A percentile compares a stretch with the other conserved stretches of the same genome.
These are phyloP conservation scores for Diloba caeruleocephala DNA, from an alignment of 2,888 invertebrate genomes.

Conservation along the genomic window DNA sequence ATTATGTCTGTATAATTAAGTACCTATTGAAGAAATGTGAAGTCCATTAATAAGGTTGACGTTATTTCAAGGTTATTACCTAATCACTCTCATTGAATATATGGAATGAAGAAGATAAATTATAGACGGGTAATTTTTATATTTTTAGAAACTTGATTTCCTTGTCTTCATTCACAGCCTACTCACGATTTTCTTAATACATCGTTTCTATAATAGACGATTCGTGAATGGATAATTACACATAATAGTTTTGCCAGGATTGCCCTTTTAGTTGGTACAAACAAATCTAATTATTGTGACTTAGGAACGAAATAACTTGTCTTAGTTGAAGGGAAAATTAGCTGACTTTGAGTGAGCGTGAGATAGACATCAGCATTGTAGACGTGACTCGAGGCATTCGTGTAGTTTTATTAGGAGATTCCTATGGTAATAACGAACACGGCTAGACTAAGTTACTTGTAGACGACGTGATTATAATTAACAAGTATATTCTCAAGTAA, in stretches of 20 bases:
- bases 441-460: slow-evolving; percentile 26
- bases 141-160: slow-evolving; percentile 67
- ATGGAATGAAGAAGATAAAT: slow-evolving; percentile 59
- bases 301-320: slow-evolving; percentile 24
- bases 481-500: slow-evolving; percentile 13
- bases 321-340: slow-evolving; percentile 23
- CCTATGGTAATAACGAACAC: slow-evolving; percentile 40
- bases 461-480: slow-evolving; percentile 37
- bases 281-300: slow-evolving; percentile 20
- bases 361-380: slow-evolving; percentile 18
- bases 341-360: slow-evolving; percentile 15
- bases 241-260: slow-evolving; percentile 56
- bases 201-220: slow-evolving; percentile 58
- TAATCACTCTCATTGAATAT: slow-evolving; percentile 46
- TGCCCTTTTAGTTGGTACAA: slow-evolving; percentile 28
- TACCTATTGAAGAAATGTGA: slow-evolving; percentile 1
- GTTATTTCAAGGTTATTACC: slow-evolving; percentile 47
- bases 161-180: slow-evolving; percentile 52
- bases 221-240: slow-evolving; percentile 73
- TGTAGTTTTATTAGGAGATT: slow-evolving; percentile 47
- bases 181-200: slow-evolving; percentile 47
- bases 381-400: slow-evolving; percentile 22
- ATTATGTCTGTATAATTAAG: slow-evolving; percentile 25
- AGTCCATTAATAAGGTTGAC: slow-evolving; percentile 13
- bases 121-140: slow-evolving; percentile 50